phyloP scores from a whole-genome alignment of 2,113 vertebrate genomes.

The Tiliqua scincoides region DNA sequence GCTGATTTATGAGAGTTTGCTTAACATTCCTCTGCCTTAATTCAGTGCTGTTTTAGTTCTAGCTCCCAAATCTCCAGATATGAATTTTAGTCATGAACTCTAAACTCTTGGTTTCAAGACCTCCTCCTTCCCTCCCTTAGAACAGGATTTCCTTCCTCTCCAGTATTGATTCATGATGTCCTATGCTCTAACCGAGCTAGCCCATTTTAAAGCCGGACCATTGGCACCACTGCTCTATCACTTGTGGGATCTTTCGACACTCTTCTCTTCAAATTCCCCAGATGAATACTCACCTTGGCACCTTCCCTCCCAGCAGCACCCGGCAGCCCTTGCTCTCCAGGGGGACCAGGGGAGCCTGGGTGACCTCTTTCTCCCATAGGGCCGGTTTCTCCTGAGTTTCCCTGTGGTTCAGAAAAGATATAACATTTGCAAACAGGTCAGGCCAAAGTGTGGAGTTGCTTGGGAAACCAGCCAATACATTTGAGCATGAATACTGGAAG shows the following conservation, averaged over 20 bases:
- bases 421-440: background rate
- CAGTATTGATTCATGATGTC: background rate
- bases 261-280: accelerated
- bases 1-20: too few species aligned
- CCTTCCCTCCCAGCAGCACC: conserved; percentile 90
- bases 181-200: background rate
- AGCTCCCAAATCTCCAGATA: too few species aligned
- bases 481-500: too few species aligned
- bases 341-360: conserved; percentile 89
- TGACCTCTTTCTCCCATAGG: conserved; percentile 89
- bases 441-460: background rate
- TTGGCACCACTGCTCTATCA: background rate
- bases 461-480: background rate
- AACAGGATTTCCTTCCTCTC: too few species aligned
- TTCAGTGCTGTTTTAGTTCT: too few species aligned
- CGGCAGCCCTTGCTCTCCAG: conserved; percentile 90
- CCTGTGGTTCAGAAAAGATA: conserved; percentile 70
- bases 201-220: background rate
- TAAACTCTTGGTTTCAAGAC: too few species aligned
- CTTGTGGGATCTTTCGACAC: background rate
- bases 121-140: too few species aligned
- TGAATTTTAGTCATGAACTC: too few species aligned
- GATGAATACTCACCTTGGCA: conserved; percentile 78
- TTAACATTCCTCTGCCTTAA: too few species aligned
- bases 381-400: conserved; percentile 88